phyloP scores from a whole-genome alignment of 2,797 vertebrate genomes.

The Acrossocheilus fasciatus region DNA sequence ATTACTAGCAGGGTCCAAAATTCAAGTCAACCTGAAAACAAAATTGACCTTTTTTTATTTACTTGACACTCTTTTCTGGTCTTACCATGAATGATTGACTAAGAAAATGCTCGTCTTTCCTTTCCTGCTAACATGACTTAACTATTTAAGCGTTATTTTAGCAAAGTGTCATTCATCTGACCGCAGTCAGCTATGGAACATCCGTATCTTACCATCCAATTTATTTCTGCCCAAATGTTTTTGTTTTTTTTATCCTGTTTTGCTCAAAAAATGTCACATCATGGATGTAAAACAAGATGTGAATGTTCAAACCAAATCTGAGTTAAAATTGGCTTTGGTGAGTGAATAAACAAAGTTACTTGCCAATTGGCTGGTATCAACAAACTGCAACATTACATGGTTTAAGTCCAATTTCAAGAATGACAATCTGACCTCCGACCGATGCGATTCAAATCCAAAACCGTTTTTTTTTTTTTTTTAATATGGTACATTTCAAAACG shows the following conservation, averaged over 20 bases:
- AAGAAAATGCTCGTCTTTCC: background rate
- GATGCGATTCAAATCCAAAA: background rate
- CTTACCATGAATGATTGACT: background rate
- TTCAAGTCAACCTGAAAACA: background rate
- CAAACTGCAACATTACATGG: background rate
- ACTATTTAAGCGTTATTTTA: background rate
- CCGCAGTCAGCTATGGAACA: background rate
- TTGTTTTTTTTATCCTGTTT: background rate
- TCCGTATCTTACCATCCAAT: background rate
- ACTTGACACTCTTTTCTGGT: background rate
- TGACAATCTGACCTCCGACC: background rate
- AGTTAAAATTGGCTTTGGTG: background rate
- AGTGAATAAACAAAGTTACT: background rate
- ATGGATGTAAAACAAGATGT: background rate
- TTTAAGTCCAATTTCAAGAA: constrained; percentile 3
- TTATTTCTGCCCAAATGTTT: background rate
- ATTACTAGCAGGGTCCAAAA: background rate
- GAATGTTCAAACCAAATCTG: background rate
- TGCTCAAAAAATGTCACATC: background rate
- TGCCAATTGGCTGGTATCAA: background rate
- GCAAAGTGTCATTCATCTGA: background rate
- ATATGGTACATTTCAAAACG: background rate
- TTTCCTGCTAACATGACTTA: background rate
- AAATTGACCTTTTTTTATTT: background rate
- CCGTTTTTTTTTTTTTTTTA: background rate